Evolutionary conservation across 2,797 vertebrate species (phyloP), one percentile per base, ranked within the genome.

Genomic region (Denticeps clupeoides): DNA sequence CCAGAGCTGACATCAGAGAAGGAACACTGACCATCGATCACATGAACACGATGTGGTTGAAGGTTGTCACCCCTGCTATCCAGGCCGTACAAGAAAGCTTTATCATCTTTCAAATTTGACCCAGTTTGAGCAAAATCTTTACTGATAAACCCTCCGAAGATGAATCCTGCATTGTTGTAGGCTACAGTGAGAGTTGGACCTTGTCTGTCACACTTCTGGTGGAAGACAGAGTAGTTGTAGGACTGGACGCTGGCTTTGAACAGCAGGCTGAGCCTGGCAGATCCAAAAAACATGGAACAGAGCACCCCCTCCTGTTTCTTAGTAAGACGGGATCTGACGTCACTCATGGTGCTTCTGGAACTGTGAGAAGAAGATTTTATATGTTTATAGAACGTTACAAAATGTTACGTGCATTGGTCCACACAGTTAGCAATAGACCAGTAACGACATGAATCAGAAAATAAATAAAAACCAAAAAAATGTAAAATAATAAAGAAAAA

Each of bases 141-240:
- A 41, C 37, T 53, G 37, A 70, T 70, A 62, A 59, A 75, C 9
- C 72, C 75, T 53, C 78, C 78, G 56, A 75, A 80, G 53, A 76
- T 53, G 47, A 23, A 53, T 6, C 66, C 69, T 3, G 60, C 32
- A 1, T 1, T 0, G 11, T 76, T 80, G 9, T 68, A 77, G n/a
- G 68, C 75, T 35, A 80, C 75, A 18, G 73, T 68, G 33, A 82
- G 27, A 0, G 74, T 79, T 10, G 77, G 67, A n/a, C 58, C 23
- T 22, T 2, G 25, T 1, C 0, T 44, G 63, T 79, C 78, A 69
- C 80, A 81, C 38, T 1, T 37, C 23, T 62, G 35, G 54, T 80
- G 80, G 45, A 82, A 82, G 7, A 28, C 49, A 1, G 4, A 7
- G 0, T 10, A 1, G 0, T 31, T 32, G 62, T 70, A 80, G 16